A percentile compares a stretch with the other conserved stretches of the same genome.
Evolutionary conservation across 2,888 invertebrate genomes (phyloP).

Genomic region (Aphidius colemani): DNA sequence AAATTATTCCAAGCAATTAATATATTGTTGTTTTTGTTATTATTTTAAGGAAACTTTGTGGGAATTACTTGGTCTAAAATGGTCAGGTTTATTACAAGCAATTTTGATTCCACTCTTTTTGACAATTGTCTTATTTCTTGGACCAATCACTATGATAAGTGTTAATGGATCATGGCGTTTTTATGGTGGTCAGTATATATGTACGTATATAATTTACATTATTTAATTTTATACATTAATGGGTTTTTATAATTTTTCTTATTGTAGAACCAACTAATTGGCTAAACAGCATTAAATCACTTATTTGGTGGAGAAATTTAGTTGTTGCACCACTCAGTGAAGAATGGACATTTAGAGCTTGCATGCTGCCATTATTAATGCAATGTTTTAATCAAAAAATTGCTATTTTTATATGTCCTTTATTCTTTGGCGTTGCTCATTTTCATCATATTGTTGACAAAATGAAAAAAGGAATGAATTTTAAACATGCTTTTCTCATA

Average conservation of each 20-base stretch:
- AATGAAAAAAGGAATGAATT: constrained; percentile 71
- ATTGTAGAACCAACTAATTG: constrained; percentile 73
- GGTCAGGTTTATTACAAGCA: constrained; percentile 75
- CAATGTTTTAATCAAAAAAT: constrained; percentile 77
- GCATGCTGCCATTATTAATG: constrained; percentile 89
- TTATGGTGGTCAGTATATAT: constrained; percentile 67
- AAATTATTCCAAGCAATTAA: constrained; percentile 19
- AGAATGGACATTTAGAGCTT: constrained; percentile 94
- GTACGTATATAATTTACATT: constrained; percentile 20
- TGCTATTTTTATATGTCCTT: constrained; percentile 82
- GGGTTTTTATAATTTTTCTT: constrained; percentile 3
- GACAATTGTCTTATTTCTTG: constrained; percentile 80
- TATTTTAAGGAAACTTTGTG: constrained; percentile 65
- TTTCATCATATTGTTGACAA: constrained; percentile 89
- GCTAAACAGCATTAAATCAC: constrained; percentile 72
- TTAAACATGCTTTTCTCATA: constrained; percentile 72
- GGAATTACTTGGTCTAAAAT: constrained; percentile 77
- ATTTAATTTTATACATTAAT: neutral
- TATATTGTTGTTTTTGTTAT: constrained; percentile 14
- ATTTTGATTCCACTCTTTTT: constrained; percentile 74
- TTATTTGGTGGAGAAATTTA: constrained; percentile 87
- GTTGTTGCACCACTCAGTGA: constrained; percentile 92
- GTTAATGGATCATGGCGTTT: constrained; percentile 71
- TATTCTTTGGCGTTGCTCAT: constrained; percentile 95
- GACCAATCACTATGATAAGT: constrained; percentile 78